Percentiles rank a stretch among this genome's conserved stretches.
phyloP scores from a whole-genome alignment of 1,140 invertebrate species.

The Copidosoma floridanum region DNA sequence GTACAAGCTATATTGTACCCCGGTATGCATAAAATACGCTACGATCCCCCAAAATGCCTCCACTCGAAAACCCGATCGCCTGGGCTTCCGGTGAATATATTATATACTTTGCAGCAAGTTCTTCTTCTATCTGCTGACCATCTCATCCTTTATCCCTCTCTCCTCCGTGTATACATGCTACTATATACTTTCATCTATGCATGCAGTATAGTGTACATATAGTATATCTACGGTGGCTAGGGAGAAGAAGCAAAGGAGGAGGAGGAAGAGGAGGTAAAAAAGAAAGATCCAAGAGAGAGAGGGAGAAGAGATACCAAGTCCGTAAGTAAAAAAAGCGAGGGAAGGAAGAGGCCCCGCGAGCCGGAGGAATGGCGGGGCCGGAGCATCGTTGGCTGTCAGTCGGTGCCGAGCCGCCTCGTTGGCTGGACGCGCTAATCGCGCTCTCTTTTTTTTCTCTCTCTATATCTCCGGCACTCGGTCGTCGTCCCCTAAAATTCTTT shows the following conservation, averaged over 20 bases:
- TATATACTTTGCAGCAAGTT: not conserved
- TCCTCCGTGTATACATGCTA: not conserved
- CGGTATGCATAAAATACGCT: too few species aligned
- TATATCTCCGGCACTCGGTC: not conserved
- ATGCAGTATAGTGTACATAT: not conserved
- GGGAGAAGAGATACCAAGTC: not conserved
- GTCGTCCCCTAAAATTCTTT: too few species aligned
- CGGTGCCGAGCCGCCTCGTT: conserved; percentile 18
- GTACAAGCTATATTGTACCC: too few species aligned
- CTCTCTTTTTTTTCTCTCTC: not conserved
- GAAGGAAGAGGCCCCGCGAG: not conserved
- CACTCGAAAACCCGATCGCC: too few species aligned
- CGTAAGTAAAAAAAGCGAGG: not conserved
- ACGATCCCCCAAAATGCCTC: too few species aligned
- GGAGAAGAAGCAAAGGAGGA: not conserved
- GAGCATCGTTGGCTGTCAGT: conserved; percentile 24
- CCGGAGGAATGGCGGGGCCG: conserved; percentile 18
- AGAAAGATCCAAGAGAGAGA: not conserved
- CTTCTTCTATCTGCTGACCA: not conserved
- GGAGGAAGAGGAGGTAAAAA: too few species aligned
- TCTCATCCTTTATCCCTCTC: not conserved
- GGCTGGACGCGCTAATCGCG: conserved; percentile 8
- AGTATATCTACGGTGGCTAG: not conserved
- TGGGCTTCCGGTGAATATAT: conserved; percentile 1
- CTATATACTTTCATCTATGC: not conserved